Percentiles rank a stretch among this genome's conserved stretches.
Evolutionary conservation across 2,113 vertebrate genomes (phyloP).

Genomic region (Bufo bufo): DNA sequence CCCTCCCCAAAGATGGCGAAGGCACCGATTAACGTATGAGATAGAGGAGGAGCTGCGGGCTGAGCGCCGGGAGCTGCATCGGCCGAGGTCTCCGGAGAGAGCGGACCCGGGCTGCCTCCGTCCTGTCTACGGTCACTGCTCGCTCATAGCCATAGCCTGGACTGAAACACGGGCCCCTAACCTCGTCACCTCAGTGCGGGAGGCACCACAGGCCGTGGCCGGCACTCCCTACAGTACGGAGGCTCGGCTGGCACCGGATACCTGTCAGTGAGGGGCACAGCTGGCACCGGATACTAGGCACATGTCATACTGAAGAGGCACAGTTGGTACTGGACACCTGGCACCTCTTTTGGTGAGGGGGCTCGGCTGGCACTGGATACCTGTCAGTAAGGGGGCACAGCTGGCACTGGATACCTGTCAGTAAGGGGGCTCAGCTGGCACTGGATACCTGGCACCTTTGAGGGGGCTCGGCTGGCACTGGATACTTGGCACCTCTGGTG

Average conservation of each 20-base stretch:
- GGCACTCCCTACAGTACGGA: no score
- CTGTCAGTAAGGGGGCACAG: neutral
- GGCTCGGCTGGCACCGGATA: neutral
- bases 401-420: neutral
- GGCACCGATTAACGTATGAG: slow-evolving; percentile 33
- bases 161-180: neutral
- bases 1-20: slow-evolving; percentile 49
- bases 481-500: neutral
- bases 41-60: slow-evolving; percentile 14
- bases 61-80: neutral
- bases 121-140: neutral
- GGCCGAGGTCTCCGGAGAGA: neutral
- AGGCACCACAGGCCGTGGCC: neutral
- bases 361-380: neutral
- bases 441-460: neutral
- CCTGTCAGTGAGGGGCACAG: no score
- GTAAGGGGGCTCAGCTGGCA: neutral
- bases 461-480: no score
- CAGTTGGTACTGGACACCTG: no score
- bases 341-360: no score
- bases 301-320: no score
- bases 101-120: neutral
- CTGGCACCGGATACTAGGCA: no score
- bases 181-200: neutral
- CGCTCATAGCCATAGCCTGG: neutral